A percentile compares a stretch with the other conserved stretches of the same genome.
Conservation (phyloP, 2,797 vertebrate genomes). For the Microctenopoma steveboyesi region DNA sequence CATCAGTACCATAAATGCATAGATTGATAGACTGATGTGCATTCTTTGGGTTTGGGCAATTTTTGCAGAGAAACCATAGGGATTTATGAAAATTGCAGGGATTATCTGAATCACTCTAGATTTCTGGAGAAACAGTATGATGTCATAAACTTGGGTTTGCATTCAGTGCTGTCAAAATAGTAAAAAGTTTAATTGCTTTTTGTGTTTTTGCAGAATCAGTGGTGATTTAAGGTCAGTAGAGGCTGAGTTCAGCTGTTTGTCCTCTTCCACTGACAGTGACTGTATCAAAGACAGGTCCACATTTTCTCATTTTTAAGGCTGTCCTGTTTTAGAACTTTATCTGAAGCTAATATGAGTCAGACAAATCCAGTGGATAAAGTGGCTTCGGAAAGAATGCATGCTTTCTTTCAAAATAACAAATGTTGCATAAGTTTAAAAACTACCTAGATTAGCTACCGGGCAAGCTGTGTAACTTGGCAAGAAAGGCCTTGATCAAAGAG, state of each 20-base stretch:
- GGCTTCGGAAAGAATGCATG: no score
- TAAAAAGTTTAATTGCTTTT: background rate
- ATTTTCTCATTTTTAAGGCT: no score
- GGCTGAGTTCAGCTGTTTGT: background rate
- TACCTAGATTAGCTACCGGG: no score
- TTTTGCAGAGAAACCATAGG: background rate
- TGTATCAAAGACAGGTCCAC: background rate
- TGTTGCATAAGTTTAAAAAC: no score
- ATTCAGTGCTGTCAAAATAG: background rate
- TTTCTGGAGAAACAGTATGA: slow-evolving; percentile 7
- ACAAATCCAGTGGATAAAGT: no score
- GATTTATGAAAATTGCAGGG: background rate
- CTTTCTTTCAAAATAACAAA: no score
- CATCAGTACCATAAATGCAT: background rate
- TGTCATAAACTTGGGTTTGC: background rate
- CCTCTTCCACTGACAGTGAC: background rate
- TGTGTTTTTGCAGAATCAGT: background rate
- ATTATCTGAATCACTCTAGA: background rate
- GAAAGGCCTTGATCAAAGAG: no score
- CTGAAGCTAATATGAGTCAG: background rate
- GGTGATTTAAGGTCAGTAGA: background rate
- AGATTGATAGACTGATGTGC: background rate
- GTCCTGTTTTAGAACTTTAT: background rate
- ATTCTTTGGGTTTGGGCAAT: background rate
- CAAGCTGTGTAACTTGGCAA: no score